Evolutionary conservation across 2,113 vertebrate genomes (phyloP).

Genomic region (Harpagus bidentatus): DNA sequence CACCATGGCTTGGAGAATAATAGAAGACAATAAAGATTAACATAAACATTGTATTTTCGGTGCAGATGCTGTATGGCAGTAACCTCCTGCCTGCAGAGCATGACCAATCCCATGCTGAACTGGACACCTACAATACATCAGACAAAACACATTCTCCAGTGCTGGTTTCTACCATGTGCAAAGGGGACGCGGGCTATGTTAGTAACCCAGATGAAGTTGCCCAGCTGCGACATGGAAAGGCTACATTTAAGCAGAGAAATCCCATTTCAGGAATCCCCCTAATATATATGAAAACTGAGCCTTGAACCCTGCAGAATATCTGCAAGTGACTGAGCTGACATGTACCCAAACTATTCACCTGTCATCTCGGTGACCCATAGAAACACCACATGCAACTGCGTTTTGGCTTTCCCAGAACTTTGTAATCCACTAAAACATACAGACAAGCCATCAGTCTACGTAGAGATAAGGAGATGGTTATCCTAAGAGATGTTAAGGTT

Average conservation of each 20-base stretch:
- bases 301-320: not conserved
- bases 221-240: not conserved
- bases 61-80: not conserved
- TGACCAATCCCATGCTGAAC: not conserved
- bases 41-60: not conserved
- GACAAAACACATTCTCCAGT: not conserved
- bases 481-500: not conserved
- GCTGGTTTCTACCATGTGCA: not conserved
- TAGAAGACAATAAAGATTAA: not conserved
- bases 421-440: not conserved
- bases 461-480: not conserved
- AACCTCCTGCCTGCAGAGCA: not conserved
- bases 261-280: not conserved
- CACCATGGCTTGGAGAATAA: not conserved
- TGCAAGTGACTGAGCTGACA: not conserved
- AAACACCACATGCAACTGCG: not conserved
- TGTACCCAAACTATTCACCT: not conserved
- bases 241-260: not conserved
- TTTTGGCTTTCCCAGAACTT: not conserved
- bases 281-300: not conserved
- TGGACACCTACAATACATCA: not conserved
- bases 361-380: not conserved
- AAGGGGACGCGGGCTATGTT: accelerated
- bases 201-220: not conserved
- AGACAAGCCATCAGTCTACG: not conserved